Base-by-base conservation (phyloP, 2,888 invertebrate species). In the Taenaris catops region DNA sequence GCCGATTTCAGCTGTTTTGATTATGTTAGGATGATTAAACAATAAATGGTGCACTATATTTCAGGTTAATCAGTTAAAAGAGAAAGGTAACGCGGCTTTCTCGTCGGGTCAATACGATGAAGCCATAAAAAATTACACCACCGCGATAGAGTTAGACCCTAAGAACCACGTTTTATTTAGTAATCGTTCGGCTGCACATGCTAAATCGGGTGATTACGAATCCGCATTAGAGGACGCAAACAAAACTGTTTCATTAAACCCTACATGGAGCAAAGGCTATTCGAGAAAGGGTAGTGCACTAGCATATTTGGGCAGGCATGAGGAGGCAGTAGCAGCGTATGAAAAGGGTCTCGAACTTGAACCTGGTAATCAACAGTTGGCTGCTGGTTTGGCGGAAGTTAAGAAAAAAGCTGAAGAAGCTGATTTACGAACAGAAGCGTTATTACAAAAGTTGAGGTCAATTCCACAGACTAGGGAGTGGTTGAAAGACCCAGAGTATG, bases 111-210 rank as follows among this genome's bases (percentile, higher is more conserved):
- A 94, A 37, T 92, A 90, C 48, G 91, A 92, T 4, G 94, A 94
- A 48, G 97, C 97, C 0, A 88, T 96, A 31, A 89, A 91, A 46
- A 90, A 76, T 53, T 97, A 97, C 63, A 90, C 94, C 1, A 91
- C 94, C 57, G 97, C 95, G 2, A 95, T 97, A 45, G 78, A 86
- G 6, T 68, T 96, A 41, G 96, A 97, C 64, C 86, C 87, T 0
- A 89, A 87, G 18, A 97, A 97, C 84, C 95, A 96, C 87, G 96
- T 97, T 62, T 87, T 97, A 10, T 97, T 89, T 61, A 97, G 96
- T 55, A 97, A 97, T 75, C 90, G 97, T 34, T 97, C 97, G 0
- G 97, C 97, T 3, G 97, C 97, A 3, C 92, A 93, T 61, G 94
- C 95, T 1, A 96, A 96, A 78, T 90, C 91, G 25, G 91, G 90